Conservation (phyloP, 2,888 invertebrate genomes). For the Linyphia triangularis region DNA sequence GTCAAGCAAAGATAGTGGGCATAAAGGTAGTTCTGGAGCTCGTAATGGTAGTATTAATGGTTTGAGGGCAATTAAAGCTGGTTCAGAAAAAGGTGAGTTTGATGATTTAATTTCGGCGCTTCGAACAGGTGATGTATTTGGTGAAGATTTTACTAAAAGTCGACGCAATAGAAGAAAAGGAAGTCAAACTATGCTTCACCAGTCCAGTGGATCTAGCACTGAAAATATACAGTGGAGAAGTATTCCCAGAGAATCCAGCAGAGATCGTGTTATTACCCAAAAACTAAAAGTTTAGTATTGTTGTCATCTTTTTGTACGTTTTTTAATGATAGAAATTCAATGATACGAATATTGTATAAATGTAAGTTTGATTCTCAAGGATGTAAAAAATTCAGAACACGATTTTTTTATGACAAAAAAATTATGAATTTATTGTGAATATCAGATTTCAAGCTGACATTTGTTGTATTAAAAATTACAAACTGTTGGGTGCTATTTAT, state of each 20-base stretch:
- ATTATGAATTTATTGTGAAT: conserved; percentile 32
- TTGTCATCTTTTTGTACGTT: neutral
- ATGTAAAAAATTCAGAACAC: conserved; percentile 29
- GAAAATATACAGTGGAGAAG: conserved; percentile 73
- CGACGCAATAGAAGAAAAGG: conserved; percentile 83
- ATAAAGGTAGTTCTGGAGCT: conserved; percentile 84
- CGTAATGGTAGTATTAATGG: conserved; percentile 77
- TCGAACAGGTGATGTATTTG: conserved; percentile 95
- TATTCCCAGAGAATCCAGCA: conserved; percentile 67
- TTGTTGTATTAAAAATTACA: conserved; percentile 30
- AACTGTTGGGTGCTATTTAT: conserved; percentile 52
- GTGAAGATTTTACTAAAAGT: conserved; percentile 96
- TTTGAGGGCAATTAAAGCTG: conserved; percentile 80
- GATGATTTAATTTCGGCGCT: conserved; percentile 97
- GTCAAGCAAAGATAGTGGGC: conserved; percentile 83
- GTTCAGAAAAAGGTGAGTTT: conserved; percentile 89
- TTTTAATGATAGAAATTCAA: conserved; percentile 1
- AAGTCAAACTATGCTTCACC: conserved; percentile 67
- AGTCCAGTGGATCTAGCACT: conserved; percentile 57
- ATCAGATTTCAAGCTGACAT: conserved; percentile 24
- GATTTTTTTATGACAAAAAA: neutral
- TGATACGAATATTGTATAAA: conserved; percentile 23
- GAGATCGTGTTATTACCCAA: conserved; percentile 68
- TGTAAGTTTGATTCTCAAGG: neutral
- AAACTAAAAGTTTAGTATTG: conserved; percentile 64